These are phyloP conservation scores for Cryptotis parvus DNA, from an alignment of 2,113 vertebrate genomes.

Conservation along the genomic window DNA sequence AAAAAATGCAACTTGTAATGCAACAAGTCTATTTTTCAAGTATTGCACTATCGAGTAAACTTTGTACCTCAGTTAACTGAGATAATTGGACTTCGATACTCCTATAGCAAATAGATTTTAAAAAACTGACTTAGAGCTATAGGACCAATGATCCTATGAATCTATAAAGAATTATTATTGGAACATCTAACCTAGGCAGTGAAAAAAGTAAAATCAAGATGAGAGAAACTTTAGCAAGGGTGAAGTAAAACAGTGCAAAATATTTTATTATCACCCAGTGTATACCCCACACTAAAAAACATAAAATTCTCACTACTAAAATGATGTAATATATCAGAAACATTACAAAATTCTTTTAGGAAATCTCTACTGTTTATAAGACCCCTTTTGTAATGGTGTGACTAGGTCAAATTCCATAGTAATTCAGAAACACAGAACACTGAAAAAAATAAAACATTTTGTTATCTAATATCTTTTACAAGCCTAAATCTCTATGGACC, in stretches of 20 bases:
- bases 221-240: neutral
- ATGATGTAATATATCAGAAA: neutral
- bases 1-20: neutral
- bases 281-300: neutral
- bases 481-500: neutral
- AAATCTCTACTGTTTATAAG: neutral
- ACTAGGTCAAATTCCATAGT: neutral
- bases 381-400: neutral
- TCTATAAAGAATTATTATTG: neutral
- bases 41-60: neutral
- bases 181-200: neutral
- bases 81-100: neutral
- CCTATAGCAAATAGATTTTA: neutral
- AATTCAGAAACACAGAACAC: neutral
- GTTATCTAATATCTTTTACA: neutral
- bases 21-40: neutral
- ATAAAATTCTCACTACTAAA: neutral
- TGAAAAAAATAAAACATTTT: neutral
- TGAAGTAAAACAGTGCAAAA: neutral
- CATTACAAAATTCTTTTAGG: neutral
- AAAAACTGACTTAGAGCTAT: too few relatives aligned
- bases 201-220: conserved; percentile 4
- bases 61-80: neutral
- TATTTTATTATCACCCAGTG: neutral
- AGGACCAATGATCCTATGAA: neutral